Evolutionary conservation across 2,113 vertebrate species (phyloP).

Genomic region (Oryzias woworae): DNA sequence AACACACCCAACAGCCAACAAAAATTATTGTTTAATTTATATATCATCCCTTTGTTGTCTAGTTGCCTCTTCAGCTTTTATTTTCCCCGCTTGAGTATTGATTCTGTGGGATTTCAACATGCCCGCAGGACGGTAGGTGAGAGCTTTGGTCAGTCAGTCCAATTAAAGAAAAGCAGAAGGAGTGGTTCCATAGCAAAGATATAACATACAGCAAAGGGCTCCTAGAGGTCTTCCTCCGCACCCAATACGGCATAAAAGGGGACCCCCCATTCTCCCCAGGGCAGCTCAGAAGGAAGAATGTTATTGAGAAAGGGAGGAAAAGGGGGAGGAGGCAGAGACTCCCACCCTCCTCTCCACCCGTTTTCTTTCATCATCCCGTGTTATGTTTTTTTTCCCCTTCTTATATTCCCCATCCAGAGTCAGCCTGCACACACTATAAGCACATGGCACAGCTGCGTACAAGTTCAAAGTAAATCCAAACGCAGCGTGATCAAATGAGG

Average conservation of each 20-base stretch:
- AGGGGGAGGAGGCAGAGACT: slow-evolving; percentile 32
- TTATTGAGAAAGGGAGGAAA: slow-evolving; percentile 50
- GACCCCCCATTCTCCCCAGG: slow-evolving; percentile 61
- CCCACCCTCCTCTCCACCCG: slow-evolving; percentile 39
- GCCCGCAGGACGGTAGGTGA: slow-evolving; percentile 50
- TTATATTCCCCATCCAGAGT: slow-evolving; percentile 55
- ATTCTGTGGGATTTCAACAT: slow-evolving; percentile 49
- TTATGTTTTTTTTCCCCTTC: slow-evolving; percentile 39
- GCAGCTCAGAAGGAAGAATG: slow-evolving; percentile 59
- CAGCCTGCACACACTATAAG: slow-evolving; percentile 37
- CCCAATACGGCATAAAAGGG: slow-evolving; percentile 65
- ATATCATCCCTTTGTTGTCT: background rate
- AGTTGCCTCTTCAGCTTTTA: background rate
- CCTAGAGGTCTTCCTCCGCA: slow-evolving; percentile 57
- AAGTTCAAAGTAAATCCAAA: slow-evolving; percentile 51
- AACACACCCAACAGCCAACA: background rate
- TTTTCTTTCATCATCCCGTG: slow-evolving; percentile 58
- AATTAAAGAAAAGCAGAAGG: slow-evolving; percentile 50
- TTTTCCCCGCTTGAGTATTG: slow-evolving; percentile 47
- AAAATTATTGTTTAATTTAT: slow-evolving; percentile 18
- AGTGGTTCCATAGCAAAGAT: slow-evolving; percentile 12
- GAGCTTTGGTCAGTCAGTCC: slow-evolving; percentile 53
- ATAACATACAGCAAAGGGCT: slow-evolving; percentile 46
- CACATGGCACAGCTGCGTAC: slow-evolving; percentile 44
- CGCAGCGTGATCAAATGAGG: slow-evolving; percentile 35